These are phyloP conservation scores for Cyprinodon brontotheroides DNA, from an alignment of 2,113 vertebrate genomes.

Conservation along the genomic window DNA sequence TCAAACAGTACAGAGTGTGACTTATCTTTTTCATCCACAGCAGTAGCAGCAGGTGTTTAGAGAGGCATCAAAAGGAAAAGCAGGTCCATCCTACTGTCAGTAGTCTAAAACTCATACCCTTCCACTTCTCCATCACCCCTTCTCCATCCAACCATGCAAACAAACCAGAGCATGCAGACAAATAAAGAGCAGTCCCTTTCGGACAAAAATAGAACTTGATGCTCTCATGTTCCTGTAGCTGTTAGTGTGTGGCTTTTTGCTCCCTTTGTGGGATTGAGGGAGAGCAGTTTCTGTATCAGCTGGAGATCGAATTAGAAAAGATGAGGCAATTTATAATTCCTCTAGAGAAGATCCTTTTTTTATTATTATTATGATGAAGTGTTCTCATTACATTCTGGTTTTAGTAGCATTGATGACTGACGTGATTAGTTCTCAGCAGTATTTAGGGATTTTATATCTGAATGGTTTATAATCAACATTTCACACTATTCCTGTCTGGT, in stretches of 20 bases:
- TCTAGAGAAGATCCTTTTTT: constrained; percentile 2
- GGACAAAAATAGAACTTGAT: constrained; percentile 57
- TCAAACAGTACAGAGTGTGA: constrained; percentile 48
- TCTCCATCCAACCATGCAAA: constrained; percentile 31
- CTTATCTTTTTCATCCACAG: constrained; percentile 11
- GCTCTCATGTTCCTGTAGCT: constrained; percentile 27
- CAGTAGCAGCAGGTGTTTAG: constrained; percentile 70
- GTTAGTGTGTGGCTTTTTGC: constrained; percentile 25
- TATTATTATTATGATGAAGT: constrained; percentile 15
- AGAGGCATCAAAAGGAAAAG: constrained; percentile 62
- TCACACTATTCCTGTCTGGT: not conserved
- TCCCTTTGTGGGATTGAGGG: constrained; percentile 6
- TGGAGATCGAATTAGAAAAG: constrained; percentile 14
- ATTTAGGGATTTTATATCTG: constrained; percentile 22
- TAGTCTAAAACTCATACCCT: constrained; percentile 37
- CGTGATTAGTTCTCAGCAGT: constrained; percentile 24
- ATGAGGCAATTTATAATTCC: constrained; percentile 19
- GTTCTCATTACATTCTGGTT: constrained; percentile 12
- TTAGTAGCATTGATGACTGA: constrained; percentile 31
- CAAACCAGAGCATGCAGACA: constrained; percentile 18
- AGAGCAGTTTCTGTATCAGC: constrained; percentile 7
- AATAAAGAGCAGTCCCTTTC: constrained; percentile 37
- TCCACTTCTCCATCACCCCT: constrained; percentile 22
- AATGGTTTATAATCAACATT: constrained; percentile 1
- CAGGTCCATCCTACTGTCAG: constrained; percentile 38